These are phyloP conservation scores for Hydrochoerus hydrochaeris DNA, from an alignment of 2,113 vertebrate genomes.

Conservation along the genomic window DNA sequence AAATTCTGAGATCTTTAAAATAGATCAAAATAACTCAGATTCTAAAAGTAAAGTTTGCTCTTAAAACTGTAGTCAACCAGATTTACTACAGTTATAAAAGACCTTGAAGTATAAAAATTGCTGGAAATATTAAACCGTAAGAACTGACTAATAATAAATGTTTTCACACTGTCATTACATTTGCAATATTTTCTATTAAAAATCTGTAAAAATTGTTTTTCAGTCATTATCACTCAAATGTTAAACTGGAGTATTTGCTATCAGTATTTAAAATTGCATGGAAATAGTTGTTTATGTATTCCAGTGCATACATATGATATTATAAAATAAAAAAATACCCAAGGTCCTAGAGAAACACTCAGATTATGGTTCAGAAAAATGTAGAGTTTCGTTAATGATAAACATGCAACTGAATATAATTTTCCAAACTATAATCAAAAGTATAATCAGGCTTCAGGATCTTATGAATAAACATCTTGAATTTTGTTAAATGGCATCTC, in stretches of 20 bases:
- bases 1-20: neutral
- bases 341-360: neutral
- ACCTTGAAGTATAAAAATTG: neutral
- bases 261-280: neutral
- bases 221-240: neutral
- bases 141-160: neutral
- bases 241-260: neutral
- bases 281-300: neutral
- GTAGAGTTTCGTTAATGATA: neutral
- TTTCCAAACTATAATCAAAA: conserved; percentile 35
- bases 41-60: neutral
- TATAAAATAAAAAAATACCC: neutral
- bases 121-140: neutral
- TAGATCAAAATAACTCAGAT: neutral
- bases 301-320: neutral
- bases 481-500: conserved; percentile 53
- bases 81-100: neutral
- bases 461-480: conserved; percentile 19
- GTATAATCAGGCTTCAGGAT: conserved; percentile 28
- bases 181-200: neutral
- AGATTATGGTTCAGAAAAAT: neutral
- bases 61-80: neutral
- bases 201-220: neutral
- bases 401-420: neutral
- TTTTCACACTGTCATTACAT: neutral